Base-by-base conservation (phyloP, 1,140 invertebrate species). In the Lordiphosa clarofinis region DNA sequence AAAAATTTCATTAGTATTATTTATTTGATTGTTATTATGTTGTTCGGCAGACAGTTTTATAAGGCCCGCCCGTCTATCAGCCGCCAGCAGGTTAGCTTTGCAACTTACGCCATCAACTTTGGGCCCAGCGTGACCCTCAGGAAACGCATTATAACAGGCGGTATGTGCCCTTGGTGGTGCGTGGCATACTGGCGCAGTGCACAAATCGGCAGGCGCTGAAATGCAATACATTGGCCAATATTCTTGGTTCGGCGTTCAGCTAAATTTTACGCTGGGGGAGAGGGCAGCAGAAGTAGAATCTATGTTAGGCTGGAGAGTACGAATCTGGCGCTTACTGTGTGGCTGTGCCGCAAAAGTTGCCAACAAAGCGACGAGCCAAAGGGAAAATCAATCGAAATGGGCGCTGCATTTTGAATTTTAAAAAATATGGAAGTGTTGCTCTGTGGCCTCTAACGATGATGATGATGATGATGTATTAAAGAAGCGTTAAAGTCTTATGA, bases 101-200 rank as follows among this genome's bases (percentile, higher is more conserved):
- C 28, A 57, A 81, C 76, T 81, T 81, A 81, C 76, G 42, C 76
- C 76, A 56, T 81, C 59, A 42, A 40, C 40, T 67, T 81, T 81
- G 38, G 76, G 76, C 63, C 63, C 76, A 81, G 40, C 76, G 76
- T 19, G 76, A 71, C 40, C 76, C 63, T 42, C 72, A 81, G 54
- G 38, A 82, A 81, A 57, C 76, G 76, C 76, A 81, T 81, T 82
- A 81, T 72, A 54, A 13, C 35, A 12, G 76, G 76, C 37, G 76
- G 76, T 76, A 81, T 81, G 28, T 81, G 76, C 61, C 76, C 72
- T 81, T 81, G 50, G n/a, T n/a, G n/a, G n/a, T 82, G 82, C 76
- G 76, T 82, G 31, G 72, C 76, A 36, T 81, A 81, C 33, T 81
- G 76, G 21, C 63, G 76, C 57, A 81, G 54, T 56, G n/a, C n/a